Conservation (phyloP, 2,113 vertebrate genomes). For the Poecile atricapillus region DNA sequence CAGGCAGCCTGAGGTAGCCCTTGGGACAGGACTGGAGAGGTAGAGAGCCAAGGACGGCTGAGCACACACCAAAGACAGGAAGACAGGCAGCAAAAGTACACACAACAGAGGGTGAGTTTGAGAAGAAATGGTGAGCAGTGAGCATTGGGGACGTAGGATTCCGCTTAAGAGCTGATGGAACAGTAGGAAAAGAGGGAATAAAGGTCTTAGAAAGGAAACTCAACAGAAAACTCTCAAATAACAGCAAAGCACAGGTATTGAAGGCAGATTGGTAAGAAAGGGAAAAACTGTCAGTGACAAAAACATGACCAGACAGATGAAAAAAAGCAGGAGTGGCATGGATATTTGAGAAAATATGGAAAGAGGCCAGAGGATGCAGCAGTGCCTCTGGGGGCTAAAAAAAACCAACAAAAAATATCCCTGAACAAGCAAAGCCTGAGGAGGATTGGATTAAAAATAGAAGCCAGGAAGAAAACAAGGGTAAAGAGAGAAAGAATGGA, state of each 20-base stretch:
- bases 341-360: neutral
- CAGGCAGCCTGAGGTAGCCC: neutral
- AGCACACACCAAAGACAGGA: rapidly evolving
- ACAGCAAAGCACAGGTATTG: neutral
- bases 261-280: neutral
- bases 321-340: neutral
- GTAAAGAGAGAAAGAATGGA: neutral
- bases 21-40: neutral
- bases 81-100: neutral
- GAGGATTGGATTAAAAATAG: neutral
- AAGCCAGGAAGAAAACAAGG: neutral
- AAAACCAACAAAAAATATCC: neutral
- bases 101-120: rapidly evolving
- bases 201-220: neutral
- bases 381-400: rapidly evolving
- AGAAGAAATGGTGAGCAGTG: neutral
- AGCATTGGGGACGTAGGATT: neutral
- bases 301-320: neutral
- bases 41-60: neutral
- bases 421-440: neutral
- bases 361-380: neutral
- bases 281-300: neutral
- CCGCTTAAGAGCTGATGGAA: neutral
- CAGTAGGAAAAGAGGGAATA: neutral
- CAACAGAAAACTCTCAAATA: neutral